These are phyloP conservation scores for Sebastes matsubarae DNA, from an alignment of 2,797 vertebrate species.

Conservation along the genomic window DNA sequence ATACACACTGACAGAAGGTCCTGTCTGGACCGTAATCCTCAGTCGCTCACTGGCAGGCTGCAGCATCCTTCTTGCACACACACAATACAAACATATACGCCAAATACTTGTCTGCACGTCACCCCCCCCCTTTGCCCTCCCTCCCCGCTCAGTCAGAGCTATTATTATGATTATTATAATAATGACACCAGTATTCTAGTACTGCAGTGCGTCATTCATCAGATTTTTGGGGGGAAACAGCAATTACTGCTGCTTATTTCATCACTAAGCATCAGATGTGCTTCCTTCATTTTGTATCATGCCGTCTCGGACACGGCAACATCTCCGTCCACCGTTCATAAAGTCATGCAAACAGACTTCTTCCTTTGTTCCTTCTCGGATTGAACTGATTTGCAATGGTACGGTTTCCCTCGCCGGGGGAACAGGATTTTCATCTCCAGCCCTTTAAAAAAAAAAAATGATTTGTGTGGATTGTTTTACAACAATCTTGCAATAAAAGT, in stretches of 20 bases:
- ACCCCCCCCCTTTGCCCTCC: neutral
- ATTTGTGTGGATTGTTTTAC: neutral
- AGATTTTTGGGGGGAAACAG: slow-evolving; percentile 10
- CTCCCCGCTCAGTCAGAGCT: slow-evolving; percentile 24
- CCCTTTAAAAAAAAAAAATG: neutral
- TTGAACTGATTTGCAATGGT: neutral
- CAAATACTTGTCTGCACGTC: slow-evolving; percentile 7
- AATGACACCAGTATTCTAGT: slow-evolving; percentile 17
- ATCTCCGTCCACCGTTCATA: neutral
- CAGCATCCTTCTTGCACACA: neutral
- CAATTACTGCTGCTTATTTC: slow-evolving; percentile 40
- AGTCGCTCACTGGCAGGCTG: neutral
- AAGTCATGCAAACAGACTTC: neutral
- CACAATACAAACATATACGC: neutral
- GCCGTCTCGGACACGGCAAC: neutral
- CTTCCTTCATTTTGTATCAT: slow-evolving; percentile 21
- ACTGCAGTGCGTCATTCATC: slow-evolving; percentile 8
- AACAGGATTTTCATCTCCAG: neutral
- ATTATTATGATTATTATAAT: slow-evolving; percentile 42
- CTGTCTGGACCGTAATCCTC: slow-evolving; percentile 9
- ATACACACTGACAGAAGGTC: neutral
- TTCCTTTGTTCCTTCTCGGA: neutral
- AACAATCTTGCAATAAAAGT: neutral
- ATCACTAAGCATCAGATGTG: slow-evolving; percentile 24
- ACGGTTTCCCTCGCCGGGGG: neutral